Evolutionary conservation across 2,888 invertebrate genomes (phyloP), one percentile per base, ranked within the genome.

Genomic region (Metalampra italica): DNA sequence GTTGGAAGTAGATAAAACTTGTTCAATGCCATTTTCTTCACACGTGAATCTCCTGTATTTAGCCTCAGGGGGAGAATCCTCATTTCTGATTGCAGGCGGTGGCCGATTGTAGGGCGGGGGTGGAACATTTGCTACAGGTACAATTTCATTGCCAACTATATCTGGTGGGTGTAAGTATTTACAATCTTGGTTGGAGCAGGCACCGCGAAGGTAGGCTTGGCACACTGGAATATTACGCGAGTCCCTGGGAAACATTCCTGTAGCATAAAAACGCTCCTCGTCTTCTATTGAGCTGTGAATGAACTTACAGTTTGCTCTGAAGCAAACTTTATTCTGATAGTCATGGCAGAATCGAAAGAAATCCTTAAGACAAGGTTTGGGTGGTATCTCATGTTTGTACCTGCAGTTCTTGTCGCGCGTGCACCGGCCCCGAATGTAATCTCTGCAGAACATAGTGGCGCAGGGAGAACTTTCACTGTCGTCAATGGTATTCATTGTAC

Each of bases 271-370:
- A 53, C 90, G 89, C 53, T 94, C 93, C 73, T 94, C 93, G 45
- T 94, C 94, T 65, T 93, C 92, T 44, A 91, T 80, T 7, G 91
- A 90, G 64, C 94, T 92, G 72, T 95, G 95, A 47, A 93, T 82
- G 72, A 94, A 94, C 62, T 92, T 92, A 71, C 94, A 94, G 60
- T 91, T 92, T 9, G 80, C 73, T 63, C 91, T 87, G 50, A 93
- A 91, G 55, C 91, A 90, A 56, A 94, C 94, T 67, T 93, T 92
- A 74, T 95, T 95, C 81, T 94, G 94, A 67, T 76, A 91, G 62
- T 92, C 92, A 64, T 91, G 91, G 61, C 92, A 92, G 63, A 92
- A 91, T 37, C 87, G 78, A 62, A 90, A 85, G 32, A 88, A 64
- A 37, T 86, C 87, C 52, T 84, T 85, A 9, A 88, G 59, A 49